Evolutionary conservation across 1,140 invertebrate species (phyloP), one percentile per base, ranked within the genome.

Genomic region (Drosophila kanapiae): DNA sequence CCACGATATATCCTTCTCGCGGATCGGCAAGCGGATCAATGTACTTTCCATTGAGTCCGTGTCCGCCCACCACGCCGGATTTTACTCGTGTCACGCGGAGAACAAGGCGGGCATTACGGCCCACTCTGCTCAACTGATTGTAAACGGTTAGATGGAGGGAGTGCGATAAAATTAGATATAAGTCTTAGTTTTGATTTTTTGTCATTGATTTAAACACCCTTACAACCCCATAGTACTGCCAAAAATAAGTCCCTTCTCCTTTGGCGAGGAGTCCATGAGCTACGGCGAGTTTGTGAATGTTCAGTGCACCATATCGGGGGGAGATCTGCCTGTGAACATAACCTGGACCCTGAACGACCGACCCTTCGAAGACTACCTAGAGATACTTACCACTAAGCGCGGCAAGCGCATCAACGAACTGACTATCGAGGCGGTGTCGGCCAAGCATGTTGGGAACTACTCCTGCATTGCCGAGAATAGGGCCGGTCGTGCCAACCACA

Each of bases 391-490:
- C n/a, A 94, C 94, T 4, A 95, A 95, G 92, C 92, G 96, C 79
- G 96, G 96, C 53, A 95, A 95, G 72, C 95, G 95, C 86, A 95
- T 95, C 64, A 96, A 95, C 61, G 93, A 97, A 80, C 93, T 98
- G 64, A 95, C 95, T 33, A 97, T 98, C 64, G 95, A 96, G 67
- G 95, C 95, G 13, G 95, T 96, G 60, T 95, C 95, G 77, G 95
- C 96, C 53, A 94, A 95, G 83, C 96, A 97, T 93, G 95, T 94
- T 43, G 96, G 96, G 53, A 96, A 96, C 92, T 98, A 97, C 93
- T 96, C 96, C 53, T 97, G 97, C 94, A 94, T 94, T 51, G 96
- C 95, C 78, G 94, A 94, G 56, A 97, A 97, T 93, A 93, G 92
- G 29, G 96, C 95, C 75, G 96, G 96, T 65, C 93, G 93, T 75